Conservation (phyloP, 1,140 invertebrate species). For the Anastrepha ludens region DNA sequence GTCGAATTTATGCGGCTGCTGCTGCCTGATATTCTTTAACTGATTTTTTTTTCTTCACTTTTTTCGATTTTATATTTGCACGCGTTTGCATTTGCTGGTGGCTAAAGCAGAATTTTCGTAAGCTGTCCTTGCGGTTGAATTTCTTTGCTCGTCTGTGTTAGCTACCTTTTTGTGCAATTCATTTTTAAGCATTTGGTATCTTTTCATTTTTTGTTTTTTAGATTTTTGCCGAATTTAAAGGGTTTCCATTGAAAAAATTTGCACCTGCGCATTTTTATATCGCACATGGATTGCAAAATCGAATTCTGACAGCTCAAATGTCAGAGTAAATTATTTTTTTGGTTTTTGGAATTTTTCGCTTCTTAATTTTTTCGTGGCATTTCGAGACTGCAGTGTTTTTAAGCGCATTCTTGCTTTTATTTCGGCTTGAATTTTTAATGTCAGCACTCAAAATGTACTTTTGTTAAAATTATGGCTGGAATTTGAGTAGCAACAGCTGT, state of each 20-base stretch:
- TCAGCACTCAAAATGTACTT: background rate
- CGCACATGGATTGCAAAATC: background rate
- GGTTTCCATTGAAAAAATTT: slow-evolving; percentile 37
- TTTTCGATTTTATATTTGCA: background rate
- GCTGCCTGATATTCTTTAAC: background rate
- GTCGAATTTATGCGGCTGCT: slow-evolving; percentile 20
- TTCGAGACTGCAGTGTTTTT: too few relatives aligned
- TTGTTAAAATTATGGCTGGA: background rate
- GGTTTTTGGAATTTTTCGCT: background rate
- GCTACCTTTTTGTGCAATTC: background rate
- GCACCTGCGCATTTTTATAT: slow-evolving; percentile 45
- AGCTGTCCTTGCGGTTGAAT: background rate
- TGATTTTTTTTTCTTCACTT: background rate
- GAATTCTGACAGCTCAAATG: slow-evolving; percentile 33
- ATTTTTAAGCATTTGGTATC: background rate
- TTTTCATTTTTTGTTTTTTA: background rate
- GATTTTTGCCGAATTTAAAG: background rate
- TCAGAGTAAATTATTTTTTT: background rate
- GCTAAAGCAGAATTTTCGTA: background rate
- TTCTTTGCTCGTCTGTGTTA: background rate
- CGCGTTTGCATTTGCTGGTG: background rate
- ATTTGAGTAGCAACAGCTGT: slow-evolving; percentile 44
- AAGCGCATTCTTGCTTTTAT: too few relatives aligned
- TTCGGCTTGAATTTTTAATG: background rate
- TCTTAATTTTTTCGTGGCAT: background rate